Evolutionary conservation across 2,113 vertebrate species (phyloP).

Genomic region (Gnathonemus longibarbis): DNA sequence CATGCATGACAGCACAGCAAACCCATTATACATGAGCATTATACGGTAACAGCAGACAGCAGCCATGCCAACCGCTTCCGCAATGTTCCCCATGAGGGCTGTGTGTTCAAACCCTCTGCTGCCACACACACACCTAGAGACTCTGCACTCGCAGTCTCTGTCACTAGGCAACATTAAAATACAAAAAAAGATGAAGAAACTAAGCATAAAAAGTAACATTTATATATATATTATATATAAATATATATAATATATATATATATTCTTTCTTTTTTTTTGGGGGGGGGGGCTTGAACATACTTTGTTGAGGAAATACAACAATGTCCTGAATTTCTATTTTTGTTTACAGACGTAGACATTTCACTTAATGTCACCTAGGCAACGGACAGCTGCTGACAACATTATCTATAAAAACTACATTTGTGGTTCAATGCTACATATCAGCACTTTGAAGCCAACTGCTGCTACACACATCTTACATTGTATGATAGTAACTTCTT

Average conservation of each 20-base stretch:
- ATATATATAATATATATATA: no score
- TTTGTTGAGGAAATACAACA: neutral
- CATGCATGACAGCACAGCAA: neutral
- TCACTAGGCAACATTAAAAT: neutral
- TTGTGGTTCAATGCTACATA: neutral
- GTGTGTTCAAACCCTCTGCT: neutral
- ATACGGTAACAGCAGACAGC: neutral
- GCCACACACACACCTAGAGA: neutral
- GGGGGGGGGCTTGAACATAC: no score
- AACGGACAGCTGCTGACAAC: neutral
- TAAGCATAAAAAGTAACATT: neutral
- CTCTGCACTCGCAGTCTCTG: neutral
- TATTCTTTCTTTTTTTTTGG: no score
- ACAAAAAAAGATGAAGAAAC: neutral
- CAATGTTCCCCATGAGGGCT: neutral
- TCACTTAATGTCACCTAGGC: neutral
- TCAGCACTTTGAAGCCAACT: neutral
- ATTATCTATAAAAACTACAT: neutral
- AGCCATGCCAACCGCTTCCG: neutral
- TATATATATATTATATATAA: no score
- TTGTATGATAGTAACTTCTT: neutral
- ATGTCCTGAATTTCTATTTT: neutral
- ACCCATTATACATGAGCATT: neutral
- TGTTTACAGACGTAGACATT: neutral
- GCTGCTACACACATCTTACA: neutral